Evolutionary conservation across 2,113 vertebrate species (phyloP), one percentile per base, ranked within the genome.

Genomic region (Empidonax alnorum): DNA sequence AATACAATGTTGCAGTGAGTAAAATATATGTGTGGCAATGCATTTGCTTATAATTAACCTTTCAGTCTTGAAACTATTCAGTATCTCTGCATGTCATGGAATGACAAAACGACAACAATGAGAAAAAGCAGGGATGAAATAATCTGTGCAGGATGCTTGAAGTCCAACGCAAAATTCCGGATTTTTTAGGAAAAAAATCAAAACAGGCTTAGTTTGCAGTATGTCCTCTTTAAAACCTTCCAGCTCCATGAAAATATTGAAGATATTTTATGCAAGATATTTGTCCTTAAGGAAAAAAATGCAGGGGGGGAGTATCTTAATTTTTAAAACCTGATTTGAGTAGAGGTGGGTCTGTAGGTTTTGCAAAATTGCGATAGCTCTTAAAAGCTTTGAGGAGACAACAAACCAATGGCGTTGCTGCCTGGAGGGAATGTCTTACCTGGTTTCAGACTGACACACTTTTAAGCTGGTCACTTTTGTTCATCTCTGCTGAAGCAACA

Each of bases 281-380:
- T 73, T 46, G 1, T 41, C 25, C 58, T 78, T 25, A 71, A 18
- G 30, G 2, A n/a, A 46, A 20, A 23, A 24, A n/a, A 30, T 22
- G 5, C 11, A 3, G 6, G 1, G 3, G 3, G 1, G 6, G 3
- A 0, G 1, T 3, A 42, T 31, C 8, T 13, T 13, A 15, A 37
- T 37, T 75, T 72, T 82, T 44, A 33, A 41, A 44, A 5, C 47
- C 41, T 53, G 7, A 10, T 69, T 65, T n/a, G 20, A 7, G 7
- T 52, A 31, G 37, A 69, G 10, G 12, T 76, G 21, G 6, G 15
- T 58, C 18, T 0, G 0, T 0, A 0, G 27, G 41, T 8, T 15
- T 63, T 67, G 12, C 8, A 79, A 67, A 75, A 30, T 5, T 62
- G 13, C 33, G 52, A 7, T 1, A 35, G 21, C 4, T 24, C 22